Base-by-base conservation (phyloP, 2,797 vertebrate species). In the Chelonia mydas region DNA sequence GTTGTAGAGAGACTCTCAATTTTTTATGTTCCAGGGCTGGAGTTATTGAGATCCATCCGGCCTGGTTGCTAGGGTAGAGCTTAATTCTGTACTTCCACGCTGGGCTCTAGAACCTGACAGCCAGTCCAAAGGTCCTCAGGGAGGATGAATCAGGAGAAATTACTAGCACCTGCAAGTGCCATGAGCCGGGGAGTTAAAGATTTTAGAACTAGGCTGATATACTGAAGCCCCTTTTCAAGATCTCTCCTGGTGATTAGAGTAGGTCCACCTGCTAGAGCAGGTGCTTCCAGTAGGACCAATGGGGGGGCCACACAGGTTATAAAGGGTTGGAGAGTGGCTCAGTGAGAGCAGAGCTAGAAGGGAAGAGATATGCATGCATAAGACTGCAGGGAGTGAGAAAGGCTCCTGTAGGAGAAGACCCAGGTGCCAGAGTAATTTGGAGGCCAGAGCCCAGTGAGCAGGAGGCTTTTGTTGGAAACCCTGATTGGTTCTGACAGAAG, bases 51-150 rank as follows among this genome's bases (percentile, higher is more conserved):
- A 11, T 78, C 77, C 84, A 15, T 53, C 7, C 16, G 49, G 88
- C 31, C 17, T 89, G 11, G 41, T 27, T 76, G 72, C 41, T 23
- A 76, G 72, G 72, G 6, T 28, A 76, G 6, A 76, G 23, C 17
- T 83, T 84, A 33, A 79, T 89, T 86, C 79, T 81, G 4, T 80
- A 45, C 57, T 84, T 79, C 31, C 47, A 54, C 10, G 31, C 2
- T 59, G 86, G 88, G 81, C 81, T 91, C 76, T 92, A 33, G 57
- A 87, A 23, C 9, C 37, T 51, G 59, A n/a, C 7, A 87, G 57
- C 54, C 80, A 83, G 90, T 84, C n/a, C 7, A 5, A 83, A 33
- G 33, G 25, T 54, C 54, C 61, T 80, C 6, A 0, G 0, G 84
- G 45, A 83, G n/a, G 17, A 37, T 10, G 28, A 57, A 72, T 61